Base-by-base conservation (phyloP, 2,888 invertebrate genomes). In the Drosophila kanekoi region DNA sequence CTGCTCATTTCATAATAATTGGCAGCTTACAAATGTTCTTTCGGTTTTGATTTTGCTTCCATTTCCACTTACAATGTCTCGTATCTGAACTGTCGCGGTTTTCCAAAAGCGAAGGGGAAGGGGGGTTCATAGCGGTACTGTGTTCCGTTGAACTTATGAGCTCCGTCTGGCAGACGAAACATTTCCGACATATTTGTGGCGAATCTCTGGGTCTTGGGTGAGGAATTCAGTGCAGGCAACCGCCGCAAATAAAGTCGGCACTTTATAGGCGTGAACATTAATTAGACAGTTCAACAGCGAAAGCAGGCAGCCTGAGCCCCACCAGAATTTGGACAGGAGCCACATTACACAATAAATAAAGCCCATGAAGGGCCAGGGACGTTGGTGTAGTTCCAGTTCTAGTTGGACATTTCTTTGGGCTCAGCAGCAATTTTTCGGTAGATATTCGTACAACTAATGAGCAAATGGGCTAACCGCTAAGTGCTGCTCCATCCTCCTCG, bases 11-110 rank as follows among this genome's bases (percentile, higher is more conserved):
- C 83, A 83, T 83, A 83, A 83, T 83, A 83, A 83, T 83, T 83
- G 87, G 87, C 83, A 83, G 84, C 81, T 83, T 84, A 81, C 84
- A 84, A 83, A 83, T 83, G 81, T 83, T 81, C 79, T 84, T 84
- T 83, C 48, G 74, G 74, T 74, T 83, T 83, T 84, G 81, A 86
- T 86, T 72, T 75, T 49, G 56, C 56, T 68, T 68, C 82, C 53
- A 72, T 67, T 66, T 76, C 65, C 37, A 68, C 52, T 79, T 56
- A 53, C 43, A 63, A 40, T 51, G 63, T 53, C 61, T 57, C 66
- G 62, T 59, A 52, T 48, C 51, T 48, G 48, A 70, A 63, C 44
- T 64, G 71, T 69, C 74, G 84, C 77, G 68, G 77, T 78, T 76
- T 74, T 67, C 14, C 40, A n/a, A 64, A 38, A n/a, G 48, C 52